phyloP scores from a whole-genome alignment of 1,140 invertebrate species.

The Micrasema minimum region DNA sequence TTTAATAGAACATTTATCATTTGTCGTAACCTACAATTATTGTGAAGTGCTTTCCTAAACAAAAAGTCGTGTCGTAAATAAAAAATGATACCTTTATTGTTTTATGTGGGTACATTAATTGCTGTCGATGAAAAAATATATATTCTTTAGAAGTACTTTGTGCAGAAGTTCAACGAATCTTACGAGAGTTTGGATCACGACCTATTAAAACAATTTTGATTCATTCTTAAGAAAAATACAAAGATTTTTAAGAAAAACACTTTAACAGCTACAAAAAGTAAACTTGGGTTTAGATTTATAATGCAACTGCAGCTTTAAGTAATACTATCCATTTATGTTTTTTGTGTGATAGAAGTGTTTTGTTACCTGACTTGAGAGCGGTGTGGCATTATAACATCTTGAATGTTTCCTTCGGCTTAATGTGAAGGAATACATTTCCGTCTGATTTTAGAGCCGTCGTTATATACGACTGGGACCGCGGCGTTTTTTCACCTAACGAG shows the following conservation, averaged over 20 bases:
- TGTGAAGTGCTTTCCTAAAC: conserved; percentile 34
- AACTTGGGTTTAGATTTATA: too few relatives aligned
- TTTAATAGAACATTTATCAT: conserved; percentile 53
- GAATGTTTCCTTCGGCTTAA: conserved; percentile 37
- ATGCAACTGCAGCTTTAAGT: too few relatives aligned
- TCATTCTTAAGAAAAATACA: too few relatives aligned
- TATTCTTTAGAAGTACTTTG: conserved; percentile 13
- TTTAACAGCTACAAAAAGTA: too few relatives aligned
- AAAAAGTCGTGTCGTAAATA: conserved; percentile 28
- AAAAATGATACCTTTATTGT: conserved; percentile 42
- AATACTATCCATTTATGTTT: too few relatives aligned
- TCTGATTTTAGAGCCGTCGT: conserved; percentile 49
- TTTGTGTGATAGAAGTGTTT: conserved; percentile 10
- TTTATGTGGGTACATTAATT: conserved; percentile 43
- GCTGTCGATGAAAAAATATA: conserved; percentile 21
- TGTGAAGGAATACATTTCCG: conserved; percentile 48
- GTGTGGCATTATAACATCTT: conserved; percentile 29
- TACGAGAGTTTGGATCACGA: too few relatives aligned
- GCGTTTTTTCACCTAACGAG: conserved; percentile 52
- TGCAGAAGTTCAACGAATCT: background rate
- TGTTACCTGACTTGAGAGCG: conserved; percentile 1
- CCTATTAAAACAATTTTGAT: too few relatives aligned
- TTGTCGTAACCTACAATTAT: conserved; percentile 51
- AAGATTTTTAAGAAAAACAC: too few relatives aligned
- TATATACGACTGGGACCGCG: conserved; percentile 50